Evolutionary conservation across 2,888 invertebrate genomes (phyloP).

Genomic region (Synergus japonicus): DNA sequence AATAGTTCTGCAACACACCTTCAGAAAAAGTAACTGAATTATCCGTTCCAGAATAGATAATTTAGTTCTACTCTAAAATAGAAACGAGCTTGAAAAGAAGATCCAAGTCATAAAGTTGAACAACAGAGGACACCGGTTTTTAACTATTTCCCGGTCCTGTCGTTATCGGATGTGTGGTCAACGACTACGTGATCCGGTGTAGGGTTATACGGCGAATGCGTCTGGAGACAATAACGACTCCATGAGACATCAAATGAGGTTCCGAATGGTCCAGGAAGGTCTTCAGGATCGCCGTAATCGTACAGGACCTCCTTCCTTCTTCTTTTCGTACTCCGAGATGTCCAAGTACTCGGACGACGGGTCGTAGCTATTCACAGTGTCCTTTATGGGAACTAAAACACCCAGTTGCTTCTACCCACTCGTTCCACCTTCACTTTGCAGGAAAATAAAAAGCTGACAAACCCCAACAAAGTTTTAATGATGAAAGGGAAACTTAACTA

Average conservation of each 20-base stretch:
- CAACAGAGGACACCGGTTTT: conserved; percentile 55
- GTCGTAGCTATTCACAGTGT: conserved; percentile 60
- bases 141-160: conserved; percentile 70
- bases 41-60: background rate
- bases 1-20: background rate
- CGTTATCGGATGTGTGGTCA: conserved; percentile 75
- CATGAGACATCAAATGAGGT: conserved; percentile 75
- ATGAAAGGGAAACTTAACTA: background rate
- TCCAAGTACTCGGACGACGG: conserved; percentile 54
- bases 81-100: background rate
- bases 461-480: background rate
- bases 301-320: conserved; percentile 60
- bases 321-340: conserved; percentile 49
- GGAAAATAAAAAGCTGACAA: background rate
- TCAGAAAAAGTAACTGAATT: background rate
- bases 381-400: conserved; percentile 69
- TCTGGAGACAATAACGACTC: conserved; percentile 74
- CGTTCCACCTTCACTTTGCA: conserved; percentile 47
- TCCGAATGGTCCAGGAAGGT: conserved; percentile 72
- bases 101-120: conserved; percentile 31
- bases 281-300: conserved; percentile 67
- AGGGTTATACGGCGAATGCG: conserved; percentile 60
- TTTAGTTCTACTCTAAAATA: background rate
- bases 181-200: conserved; percentile 58
- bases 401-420: conserved; percentile 56